A percentile compares a stretch with the other conserved stretches of the same genome.
Conservation (phyloP, 2,888 invertebrate species). For the Pandemis corylana region DNA sequence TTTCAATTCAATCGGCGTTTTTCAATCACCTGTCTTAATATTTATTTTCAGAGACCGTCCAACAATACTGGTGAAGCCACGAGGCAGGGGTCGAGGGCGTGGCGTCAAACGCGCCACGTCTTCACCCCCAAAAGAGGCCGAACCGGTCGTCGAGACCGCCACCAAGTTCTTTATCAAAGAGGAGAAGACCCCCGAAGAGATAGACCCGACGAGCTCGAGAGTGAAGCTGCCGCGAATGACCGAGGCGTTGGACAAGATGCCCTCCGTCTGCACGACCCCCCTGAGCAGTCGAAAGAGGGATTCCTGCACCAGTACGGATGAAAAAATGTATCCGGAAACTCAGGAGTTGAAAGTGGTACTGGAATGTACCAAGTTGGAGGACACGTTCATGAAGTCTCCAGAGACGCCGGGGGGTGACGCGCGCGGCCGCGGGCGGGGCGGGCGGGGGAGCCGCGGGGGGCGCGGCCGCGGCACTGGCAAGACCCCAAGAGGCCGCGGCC, state of each 20-base stretch:
- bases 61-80: conserved; percentile 67
- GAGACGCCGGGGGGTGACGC: conserved; percentile 51
- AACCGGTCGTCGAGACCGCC: conserved; percentile 52
- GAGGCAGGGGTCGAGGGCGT: conserved; percentile 72
- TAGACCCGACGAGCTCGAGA: conserved; percentile 78
- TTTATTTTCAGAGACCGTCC: conserved; percentile 71
- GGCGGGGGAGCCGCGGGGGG: conserved; percentile 55
- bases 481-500: conserved; percentile 63
- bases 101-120: conserved; percentile 55
- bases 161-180: conserved; percentile 52
- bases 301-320: conserved; percentile 52
- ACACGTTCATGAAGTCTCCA: conserved; percentile 63
- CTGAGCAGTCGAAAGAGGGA: conserved; percentile 66
- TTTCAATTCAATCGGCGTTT: not conserved
- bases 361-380: conserved; percentile 56
- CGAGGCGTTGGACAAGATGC: conserved; percentile 76
- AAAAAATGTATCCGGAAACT: conserved; percentile 56
- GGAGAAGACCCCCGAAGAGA: conserved; percentile 52
- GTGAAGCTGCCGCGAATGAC: conserved; percentile 80
- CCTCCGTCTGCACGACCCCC: conserved; percentile 67
- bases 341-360: conserved; percentile 59
- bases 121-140: conserved; percentile 48
- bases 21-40: not conserved
- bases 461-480: conserved; percentile 54
- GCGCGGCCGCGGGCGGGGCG: conserved; percentile 49